Conservation (phyloP, 2,888 invertebrate species). For the Pheosia gnoma region DNA sequence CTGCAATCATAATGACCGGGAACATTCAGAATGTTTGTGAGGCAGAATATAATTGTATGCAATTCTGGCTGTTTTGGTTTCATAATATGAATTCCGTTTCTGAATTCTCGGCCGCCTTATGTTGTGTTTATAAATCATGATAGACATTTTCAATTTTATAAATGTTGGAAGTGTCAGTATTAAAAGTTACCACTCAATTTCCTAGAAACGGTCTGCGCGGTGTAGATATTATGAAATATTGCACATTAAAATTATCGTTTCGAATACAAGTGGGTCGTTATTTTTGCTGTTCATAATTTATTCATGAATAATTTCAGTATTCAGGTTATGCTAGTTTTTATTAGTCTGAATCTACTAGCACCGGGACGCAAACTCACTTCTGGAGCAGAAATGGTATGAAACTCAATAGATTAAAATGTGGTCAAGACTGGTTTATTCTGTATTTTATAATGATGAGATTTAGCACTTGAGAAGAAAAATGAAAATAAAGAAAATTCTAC, state of each 20-base stretch:
- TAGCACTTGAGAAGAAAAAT: too few relatives aligned
- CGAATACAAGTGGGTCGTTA: conserved; percentile 8
- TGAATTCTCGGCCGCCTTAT: too few relatives aligned
- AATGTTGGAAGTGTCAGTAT: conserved; percentile 22
- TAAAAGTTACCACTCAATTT: conserved; percentile 26
- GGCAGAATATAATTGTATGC: too few relatives aligned
- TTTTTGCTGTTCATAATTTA: background rate
- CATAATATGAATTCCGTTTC: too few relatives aligned
- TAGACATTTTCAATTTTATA: conserved; percentile 1
- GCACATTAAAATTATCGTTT: conserved; percentile 31
- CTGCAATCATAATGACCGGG: too few relatives aligned
- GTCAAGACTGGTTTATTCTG: too few relatives aligned
- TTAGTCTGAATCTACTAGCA: background rate
- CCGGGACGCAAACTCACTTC: background rate
- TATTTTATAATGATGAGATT: too few relatives aligned
- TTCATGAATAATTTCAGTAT: background rate
- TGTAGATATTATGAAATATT: conserved; percentile 25
- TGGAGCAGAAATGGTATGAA: too few relatives aligned
- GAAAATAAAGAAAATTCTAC: too few relatives aligned
- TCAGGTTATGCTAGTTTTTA: background rate
- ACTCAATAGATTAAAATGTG: too few relatives aligned
- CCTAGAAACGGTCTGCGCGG: conserved; percentile 15
- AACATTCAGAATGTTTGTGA: too few relatives aligned
- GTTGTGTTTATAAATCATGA: background rate
- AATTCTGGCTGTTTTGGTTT: too few relatives aligned